Evolutionary conservation across 1,140 invertebrate genomes (phyloP).

Genomic region (Bombus confusus): DNA sequence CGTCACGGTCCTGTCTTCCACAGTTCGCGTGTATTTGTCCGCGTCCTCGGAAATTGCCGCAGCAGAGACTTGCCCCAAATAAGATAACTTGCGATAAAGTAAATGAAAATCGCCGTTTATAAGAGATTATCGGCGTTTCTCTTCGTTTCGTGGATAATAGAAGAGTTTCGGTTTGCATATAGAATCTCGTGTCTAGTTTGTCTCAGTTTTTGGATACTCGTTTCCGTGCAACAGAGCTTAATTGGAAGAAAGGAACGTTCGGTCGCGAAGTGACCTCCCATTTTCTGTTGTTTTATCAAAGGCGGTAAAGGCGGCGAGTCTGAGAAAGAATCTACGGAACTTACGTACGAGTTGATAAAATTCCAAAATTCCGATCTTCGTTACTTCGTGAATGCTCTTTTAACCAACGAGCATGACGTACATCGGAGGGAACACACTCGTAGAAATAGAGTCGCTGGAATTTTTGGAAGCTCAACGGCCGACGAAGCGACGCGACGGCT

Average conservation of each 20-base stretch:
- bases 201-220: not conserved
- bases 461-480: not conserved
- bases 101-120: not conserved
- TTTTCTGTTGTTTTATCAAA: too few species aligned
- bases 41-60: too few species aligned
- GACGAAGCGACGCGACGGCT: not conserved
- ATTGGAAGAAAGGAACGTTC: not conserved
- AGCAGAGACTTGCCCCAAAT: too few species aligned
- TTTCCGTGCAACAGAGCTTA: not conserved
- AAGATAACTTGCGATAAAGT: not conserved
- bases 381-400: not conserved
- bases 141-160: not conserved
- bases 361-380: constrained; percentile 6
- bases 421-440: not conserved
- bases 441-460: not conserved
- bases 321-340: not conserved
- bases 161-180: not conserved
- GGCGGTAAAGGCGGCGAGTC: not conserved
- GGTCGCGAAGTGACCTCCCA: not conserved
- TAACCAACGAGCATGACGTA: not conserved
- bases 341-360: not conserved
- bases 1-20: too few species aligned
- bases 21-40: too few species aligned
- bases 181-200: too few species aligned
- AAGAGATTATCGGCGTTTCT: not conserved